phyloP scores from a whole-genome alignment of 2,888 invertebrate species.

The Drosophila bunnanda region DNA sequence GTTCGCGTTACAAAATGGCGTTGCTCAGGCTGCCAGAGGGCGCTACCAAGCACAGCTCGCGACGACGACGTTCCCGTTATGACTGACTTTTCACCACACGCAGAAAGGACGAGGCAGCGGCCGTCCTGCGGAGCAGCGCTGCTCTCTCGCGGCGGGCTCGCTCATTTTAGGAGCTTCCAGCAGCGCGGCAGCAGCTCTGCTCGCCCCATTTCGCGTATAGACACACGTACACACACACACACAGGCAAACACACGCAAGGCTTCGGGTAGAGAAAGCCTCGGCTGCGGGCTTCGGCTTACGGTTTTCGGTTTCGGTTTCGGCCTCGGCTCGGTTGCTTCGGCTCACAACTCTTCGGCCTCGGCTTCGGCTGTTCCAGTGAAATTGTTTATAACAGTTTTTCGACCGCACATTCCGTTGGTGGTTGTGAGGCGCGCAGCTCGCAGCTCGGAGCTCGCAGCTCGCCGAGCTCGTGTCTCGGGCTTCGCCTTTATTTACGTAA shows the following conservation, averaged over 20 bases:
- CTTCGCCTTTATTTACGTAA: slow-evolving; percentile 81
- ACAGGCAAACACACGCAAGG: slow-evolving; percentile 21
- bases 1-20: slow-evolving; percentile 70
- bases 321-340: slow-evolving; percentile 3
- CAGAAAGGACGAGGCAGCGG: slow-evolving; percentile 42
- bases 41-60: slow-evolving; percentile 83
- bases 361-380: slow-evolving; percentile 50
- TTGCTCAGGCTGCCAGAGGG: slow-evolving; percentile 56
- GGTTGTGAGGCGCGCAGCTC: slow-evolving; percentile 41
- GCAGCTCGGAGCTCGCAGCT: slow-evolving; percentile 2
- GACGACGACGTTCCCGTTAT: slow-evolving; percentile 85
- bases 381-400: slow-evolving; percentile 74
- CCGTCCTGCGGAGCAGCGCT: slow-evolving; percentile 19
- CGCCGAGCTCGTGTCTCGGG: slow-evolving; percentile 25
- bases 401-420: slow-evolving; percentile 54
- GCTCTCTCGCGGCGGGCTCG: not conserved
- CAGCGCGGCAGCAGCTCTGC: slow-evolving; percentile 60
- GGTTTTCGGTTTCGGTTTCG: slow-evolving; percentile 35
- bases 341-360: slow-evolving; percentile 8
- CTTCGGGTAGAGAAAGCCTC: slow-evolving; percentile 35
- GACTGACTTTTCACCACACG: slow-evolving; percentile 84
- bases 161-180: slow-evolving; percentile 36
- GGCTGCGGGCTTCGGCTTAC: slow-evolving; percentile 20
- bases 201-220: slow-evolving; percentile 63
- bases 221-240: slow-evolving; percentile 27